Conservation (phyloP, 2,888 invertebrate species). For the Hipparchia sbordonii region DNA sequence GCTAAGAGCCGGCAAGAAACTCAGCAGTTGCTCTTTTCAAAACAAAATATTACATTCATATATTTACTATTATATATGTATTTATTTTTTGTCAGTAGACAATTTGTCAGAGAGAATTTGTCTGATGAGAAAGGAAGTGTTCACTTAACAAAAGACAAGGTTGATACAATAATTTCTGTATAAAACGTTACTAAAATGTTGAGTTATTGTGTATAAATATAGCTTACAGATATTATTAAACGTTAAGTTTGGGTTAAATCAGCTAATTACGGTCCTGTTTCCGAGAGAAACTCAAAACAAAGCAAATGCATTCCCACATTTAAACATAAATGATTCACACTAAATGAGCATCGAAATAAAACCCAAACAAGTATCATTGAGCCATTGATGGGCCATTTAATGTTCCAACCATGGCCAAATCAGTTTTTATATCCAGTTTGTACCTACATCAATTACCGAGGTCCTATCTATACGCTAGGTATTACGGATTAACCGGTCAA, state of each 20-base stretch:
- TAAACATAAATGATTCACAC: conserved; percentile 1
- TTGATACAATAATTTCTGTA: too few species aligned
- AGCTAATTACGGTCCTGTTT: neutral
- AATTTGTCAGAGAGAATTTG: too few species aligned
- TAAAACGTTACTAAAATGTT: too few species aligned
- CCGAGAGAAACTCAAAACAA: conserved; percentile 1
- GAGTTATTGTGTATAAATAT: too few species aligned
- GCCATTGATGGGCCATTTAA: conserved; percentile 22
- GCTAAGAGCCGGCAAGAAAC: too few species aligned
- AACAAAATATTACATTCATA: too few species aligned
- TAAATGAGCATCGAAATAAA: conserved; percentile 4
- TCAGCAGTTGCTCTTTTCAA: too few species aligned
- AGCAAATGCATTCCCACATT: neutral
- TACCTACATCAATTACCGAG: conserved; percentile 5
- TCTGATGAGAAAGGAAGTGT: too few species aligned
- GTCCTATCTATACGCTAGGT: conserved; percentile 17
- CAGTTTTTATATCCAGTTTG: conserved; percentile 32
- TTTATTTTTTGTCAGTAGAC: too few species aligned
- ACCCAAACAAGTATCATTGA: conserved; percentile 10
- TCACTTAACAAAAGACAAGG: neutral
- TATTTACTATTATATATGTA: too few species aligned
- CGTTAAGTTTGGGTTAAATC: neutral
- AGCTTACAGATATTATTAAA: neutral
- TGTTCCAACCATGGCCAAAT: conserved; percentile 24
- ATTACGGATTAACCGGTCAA: conserved; percentile 33